Evolutionary conservation across 2,888 invertebrate genomes (phyloP).

Genomic region (Chironomus riparius): DNA sequence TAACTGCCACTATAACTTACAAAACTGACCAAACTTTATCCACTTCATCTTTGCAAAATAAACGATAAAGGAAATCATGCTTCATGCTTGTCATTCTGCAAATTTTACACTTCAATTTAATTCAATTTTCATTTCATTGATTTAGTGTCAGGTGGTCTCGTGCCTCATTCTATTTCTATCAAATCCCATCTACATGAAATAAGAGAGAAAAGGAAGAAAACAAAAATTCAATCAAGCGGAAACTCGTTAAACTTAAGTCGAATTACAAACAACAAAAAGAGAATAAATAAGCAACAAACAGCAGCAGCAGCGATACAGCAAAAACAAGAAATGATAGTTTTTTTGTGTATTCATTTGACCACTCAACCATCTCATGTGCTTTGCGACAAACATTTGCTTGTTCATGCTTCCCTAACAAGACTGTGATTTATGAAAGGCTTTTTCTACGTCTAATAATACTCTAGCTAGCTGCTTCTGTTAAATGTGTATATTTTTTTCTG

Average conservation of each 20-base stretch:
- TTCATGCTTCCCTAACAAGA: neutral
- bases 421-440: slow-evolving; percentile 4
- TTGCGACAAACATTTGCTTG: neutral
- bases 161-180: neutral
- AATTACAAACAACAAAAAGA: neutral
- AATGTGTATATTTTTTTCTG: too few species aligned
- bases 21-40: too few species aligned
- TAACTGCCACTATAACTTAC: too few species aligned
- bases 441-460: too few species aligned
- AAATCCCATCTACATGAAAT: neutral
- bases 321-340: neutral
- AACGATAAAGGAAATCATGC: too few species aligned
- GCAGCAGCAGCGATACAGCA: neutral
- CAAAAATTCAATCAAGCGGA: neutral
- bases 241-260: neutral
- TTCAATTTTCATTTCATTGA: neutral
- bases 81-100: too few species aligned
- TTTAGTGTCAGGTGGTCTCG: neutral
- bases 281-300: neutral
- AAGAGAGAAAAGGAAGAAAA: neutral
- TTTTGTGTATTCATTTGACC: neutral
- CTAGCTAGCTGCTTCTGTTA: too few species aligned
- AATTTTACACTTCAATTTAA: too few species aligned
- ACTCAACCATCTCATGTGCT: neutral
- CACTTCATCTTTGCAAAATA: too few species aligned